Evolutionary conservation across 1,140 invertebrate genomes (phyloP), one percentile per base, ranked within the genome.

Genomic region (Drosophila kikkawai): DNA sequence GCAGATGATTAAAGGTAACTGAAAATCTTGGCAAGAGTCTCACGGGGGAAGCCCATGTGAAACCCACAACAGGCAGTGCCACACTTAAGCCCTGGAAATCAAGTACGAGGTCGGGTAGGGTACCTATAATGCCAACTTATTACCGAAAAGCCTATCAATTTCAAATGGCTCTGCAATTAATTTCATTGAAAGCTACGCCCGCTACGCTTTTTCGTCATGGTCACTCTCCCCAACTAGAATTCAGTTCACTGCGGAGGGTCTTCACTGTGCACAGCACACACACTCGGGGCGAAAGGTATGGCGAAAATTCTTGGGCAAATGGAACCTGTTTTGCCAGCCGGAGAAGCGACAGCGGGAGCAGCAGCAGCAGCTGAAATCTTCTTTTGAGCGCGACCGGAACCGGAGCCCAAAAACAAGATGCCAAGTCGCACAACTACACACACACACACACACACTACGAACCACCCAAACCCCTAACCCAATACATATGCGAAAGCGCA

Each of bases 251-350:
- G 37, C n/a, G 32, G 12, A 13, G 39, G 32, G 56, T 48, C 34
- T 57, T 42, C 63, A 78, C 75, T 78, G 75, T 78, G 45, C 29
- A 36, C 32, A 45, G 34, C 13, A 17, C 39, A 53, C 59, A 44
- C 47, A 59, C 36, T 12, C 17, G 37, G 37, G 66, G 36, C 22
- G 45, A 48, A 48, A 80, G 57, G 69, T 70, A 73, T 87, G 67
- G 83, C 83, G 75, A 77, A 86, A 88, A 88, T 88, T 84, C 78
- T 88, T 90, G 34, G 55, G 59, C 69, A 90, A 56, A 90, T 79
- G 80, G 57, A 88, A 88, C 83, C 83, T 74, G 83, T 87, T 87
- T 87, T 50, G 47, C 55, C 63, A 61, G 36, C 65, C 39, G 58
- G 50, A 61, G 48, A 8, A 22, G 51, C 29, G 29, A 13, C 17